Evolutionary conservation across 92 coral and sea anemone species (phyloP).

Genomic region (Phymanthus crucifer): DNA sequence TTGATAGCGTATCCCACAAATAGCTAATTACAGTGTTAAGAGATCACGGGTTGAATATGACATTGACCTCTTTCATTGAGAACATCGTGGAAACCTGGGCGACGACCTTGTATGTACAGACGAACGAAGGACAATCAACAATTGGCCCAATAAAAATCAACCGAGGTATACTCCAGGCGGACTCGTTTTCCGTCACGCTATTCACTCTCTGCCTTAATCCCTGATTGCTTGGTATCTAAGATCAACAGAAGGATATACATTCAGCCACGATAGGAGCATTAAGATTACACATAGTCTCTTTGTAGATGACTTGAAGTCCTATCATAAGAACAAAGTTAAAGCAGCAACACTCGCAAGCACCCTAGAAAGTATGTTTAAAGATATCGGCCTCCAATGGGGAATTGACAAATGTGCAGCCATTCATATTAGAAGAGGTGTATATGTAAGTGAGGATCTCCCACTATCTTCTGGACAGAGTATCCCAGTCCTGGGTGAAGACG

Average conservation of each 20-base stretch:
- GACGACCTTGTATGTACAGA: constrained; percentile 15
- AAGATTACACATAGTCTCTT: background rate
- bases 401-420: constrained; percentile 17
- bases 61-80: background rate
- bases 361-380: constrained; percentile 19
- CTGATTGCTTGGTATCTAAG: background rate
- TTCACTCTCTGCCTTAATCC: background rate
- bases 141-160: constrained; percentile 25
- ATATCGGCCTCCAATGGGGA: constrained; percentile 27
- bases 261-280: background rate
- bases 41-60: constrained; percentile 3
- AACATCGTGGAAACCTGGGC: constrained; percentile 19
- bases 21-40: background rate
- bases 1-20: too few relatives aligned
- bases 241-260: background rate
- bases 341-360: background rate
- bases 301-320: background rate
- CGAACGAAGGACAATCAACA: constrained; percentile 24
- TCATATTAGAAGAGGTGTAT: constrained; percentile 7
- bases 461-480: background rate
- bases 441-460: background rate
- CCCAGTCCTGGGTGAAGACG: background rate
- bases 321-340: background rate
- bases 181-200: background rate
- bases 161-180: constrained; percentile 9